phyloP scores from a whole-genome alignment of 2,888 invertebrate species.

The Spisula solida region DNA sequence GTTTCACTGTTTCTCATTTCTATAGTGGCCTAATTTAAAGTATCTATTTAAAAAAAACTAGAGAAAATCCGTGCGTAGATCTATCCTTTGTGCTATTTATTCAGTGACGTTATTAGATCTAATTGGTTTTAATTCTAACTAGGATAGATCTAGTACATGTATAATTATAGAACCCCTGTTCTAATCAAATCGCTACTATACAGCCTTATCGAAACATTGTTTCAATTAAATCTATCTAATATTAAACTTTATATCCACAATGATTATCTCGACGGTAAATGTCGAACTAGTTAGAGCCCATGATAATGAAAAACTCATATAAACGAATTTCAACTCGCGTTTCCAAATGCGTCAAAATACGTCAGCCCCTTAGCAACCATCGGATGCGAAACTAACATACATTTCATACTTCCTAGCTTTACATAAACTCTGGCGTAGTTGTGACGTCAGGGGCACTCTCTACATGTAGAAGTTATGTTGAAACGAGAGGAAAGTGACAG shows the following conservation, averaged over 20 bases:
- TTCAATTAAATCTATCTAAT: too few relatives aligned
- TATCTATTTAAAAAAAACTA: too few relatives aligned
- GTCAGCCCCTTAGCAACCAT: conserved; percentile 82
- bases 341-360: conserved; percentile 72
- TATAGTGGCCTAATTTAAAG: too few relatives aligned
- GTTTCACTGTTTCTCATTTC: too few relatives aligned
- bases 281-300: conserved; percentile 2
- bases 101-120: too few relatives aligned
- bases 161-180: too few relatives aligned
- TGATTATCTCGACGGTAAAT: not conserved
- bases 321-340: conserved; percentile 41
- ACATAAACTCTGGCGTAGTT: conserved; percentile 69
- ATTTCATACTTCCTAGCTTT: conserved; percentile 61
- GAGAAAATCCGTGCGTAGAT: too few relatives aligned
- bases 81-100: too few relatives aligned
- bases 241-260: not conserved
- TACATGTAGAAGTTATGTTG: conserved; percentile 65
- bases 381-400: conserved; percentile 79
- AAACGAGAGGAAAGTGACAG: conserved; percentile 63
- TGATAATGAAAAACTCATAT: conserved; percentile 20
- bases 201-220: too few relatives aligned
- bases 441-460: conserved; percentile 70
- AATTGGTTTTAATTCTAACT: too few relatives aligned
- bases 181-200: too few relatives aligned
- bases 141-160: too few relatives aligned